Conservation (phyloP, 2,797 vertebrate genomes). For the Onychomys leucogaster region DNA sequence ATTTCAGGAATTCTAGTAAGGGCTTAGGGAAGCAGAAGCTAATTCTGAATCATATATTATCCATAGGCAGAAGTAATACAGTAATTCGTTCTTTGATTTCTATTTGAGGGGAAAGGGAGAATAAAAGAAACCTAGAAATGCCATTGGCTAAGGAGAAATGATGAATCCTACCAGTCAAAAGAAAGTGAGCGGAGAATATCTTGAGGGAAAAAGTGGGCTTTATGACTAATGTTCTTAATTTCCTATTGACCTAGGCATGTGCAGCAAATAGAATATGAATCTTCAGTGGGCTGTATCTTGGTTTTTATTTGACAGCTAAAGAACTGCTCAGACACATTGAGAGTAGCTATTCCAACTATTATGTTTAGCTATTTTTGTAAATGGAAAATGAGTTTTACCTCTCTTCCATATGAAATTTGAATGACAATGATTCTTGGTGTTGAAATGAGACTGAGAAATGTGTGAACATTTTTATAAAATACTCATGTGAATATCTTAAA, state of each 20-base stretch:
- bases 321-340: background rate
- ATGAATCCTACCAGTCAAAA: background rate
- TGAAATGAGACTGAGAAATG: background rate
- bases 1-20: background rate
- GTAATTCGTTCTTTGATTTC: background rate
- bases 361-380: background rate
- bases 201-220: background rate
- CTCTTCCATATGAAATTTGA: background rate
- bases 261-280: background rate
- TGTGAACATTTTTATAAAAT: background rate
- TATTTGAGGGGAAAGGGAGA: slow-evolving; percentile 2
- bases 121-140: background rate
- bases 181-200: background rate
- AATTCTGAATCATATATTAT: background rate
- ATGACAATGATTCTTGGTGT: background rate
- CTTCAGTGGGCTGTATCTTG: background rate
- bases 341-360: background rate
- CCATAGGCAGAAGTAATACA: background rate
- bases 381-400: background rate
- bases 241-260: background rate
- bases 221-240: background rate
- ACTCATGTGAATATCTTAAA: background rate
- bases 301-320: background rate
- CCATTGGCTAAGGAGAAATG: background rate
- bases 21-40: background rate